These are phyloP conservation scores for Craniophora ligustri DNA, from an alignment of 2,888 invertebrate genomes.

Conservation along the genomic window DNA sequence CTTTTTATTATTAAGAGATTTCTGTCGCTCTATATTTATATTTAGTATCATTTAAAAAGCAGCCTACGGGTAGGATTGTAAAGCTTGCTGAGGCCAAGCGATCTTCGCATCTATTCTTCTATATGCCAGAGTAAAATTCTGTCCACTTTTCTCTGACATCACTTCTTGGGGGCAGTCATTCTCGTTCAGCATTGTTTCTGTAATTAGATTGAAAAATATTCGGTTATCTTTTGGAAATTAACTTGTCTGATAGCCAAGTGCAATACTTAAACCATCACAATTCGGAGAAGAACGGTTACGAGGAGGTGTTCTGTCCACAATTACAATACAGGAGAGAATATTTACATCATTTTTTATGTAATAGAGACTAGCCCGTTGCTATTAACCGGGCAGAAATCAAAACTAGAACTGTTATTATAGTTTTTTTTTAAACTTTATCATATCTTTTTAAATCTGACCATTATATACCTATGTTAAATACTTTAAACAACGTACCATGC, in stretches of 20 bases:
- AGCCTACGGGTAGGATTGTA: conserved; percentile 79
- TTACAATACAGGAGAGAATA: too few species aligned
- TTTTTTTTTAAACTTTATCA: too few species aligned
- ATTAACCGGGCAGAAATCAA: too few species aligned
- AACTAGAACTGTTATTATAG: too few species aligned
- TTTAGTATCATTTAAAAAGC: conserved; percentile 32
- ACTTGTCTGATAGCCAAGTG: too few species aligned
- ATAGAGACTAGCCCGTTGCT: too few species aligned
- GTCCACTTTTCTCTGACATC: conserved; percentile 91
- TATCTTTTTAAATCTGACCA: not conserved
- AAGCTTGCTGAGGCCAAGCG: conserved; percentile 95
- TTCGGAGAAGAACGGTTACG: too few species aligned
- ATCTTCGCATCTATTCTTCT: conserved; percentile 98
- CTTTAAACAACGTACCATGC: conserved; percentile 90
- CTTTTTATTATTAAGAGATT: conserved; percentile 58
- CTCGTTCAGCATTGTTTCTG: conserved; percentile 96
- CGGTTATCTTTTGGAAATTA: not conserved
- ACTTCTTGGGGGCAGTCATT: conserved; percentile 97
- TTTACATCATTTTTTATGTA: too few species aligned
- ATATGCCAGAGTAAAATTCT: conserved; percentile 97
- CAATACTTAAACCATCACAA: too few species aligned
- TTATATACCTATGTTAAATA: not conserved
- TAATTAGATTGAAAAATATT: conserved; percentile 60
- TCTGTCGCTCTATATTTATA: conserved; percentile 48
- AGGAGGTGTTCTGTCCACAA: too few species aligned